These are phyloP conservation scores for Petaurus breviceps DNA, from an alignment of 2,113 vertebrate genomes.

Conservation along the genomic window DNA sequence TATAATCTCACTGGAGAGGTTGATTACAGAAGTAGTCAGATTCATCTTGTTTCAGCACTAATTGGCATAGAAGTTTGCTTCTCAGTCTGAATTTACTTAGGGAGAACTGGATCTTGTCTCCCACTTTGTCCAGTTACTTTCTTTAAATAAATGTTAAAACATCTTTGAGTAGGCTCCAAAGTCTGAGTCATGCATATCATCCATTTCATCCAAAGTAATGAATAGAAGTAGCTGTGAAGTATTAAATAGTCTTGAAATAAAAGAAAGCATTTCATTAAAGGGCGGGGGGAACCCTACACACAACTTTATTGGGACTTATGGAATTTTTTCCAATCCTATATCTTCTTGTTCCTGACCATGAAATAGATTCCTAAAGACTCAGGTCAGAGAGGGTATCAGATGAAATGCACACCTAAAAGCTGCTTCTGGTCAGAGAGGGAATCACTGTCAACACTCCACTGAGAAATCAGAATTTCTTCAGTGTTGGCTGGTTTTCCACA, in stretches of 20 bases:
- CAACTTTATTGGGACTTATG: not conserved
- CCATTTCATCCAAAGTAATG: conserved; percentile 24
- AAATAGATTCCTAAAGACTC: not conserved
- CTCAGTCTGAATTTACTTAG: conserved; percentile 55
- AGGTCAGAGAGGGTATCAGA: conserved; percentile 13
- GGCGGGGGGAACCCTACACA: not conserved
- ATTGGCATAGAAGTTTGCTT: conserved; percentile 66
- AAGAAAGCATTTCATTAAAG: conserved; percentile 29
- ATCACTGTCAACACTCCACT: not conserved
- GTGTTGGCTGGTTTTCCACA: not conserved
- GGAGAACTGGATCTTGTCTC: conserved; percentile 46
- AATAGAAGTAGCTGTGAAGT: not conserved
- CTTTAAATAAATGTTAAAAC: conserved; percentile 31
- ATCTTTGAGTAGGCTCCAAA: conserved; percentile 22
- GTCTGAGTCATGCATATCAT: conserved; percentile 20
- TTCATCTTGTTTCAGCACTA: conserved; percentile 69
- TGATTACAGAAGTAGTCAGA: conserved; percentile 72
- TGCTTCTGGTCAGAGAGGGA: conserved; percentile 5
- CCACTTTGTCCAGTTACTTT: conserved; percentile 25
- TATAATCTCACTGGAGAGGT: conserved; percentile 70
- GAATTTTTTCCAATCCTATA: conserved; percentile 1
- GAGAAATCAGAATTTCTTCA: not conserved
- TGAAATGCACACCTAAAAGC: not conserved
- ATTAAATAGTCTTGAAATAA: not conserved
- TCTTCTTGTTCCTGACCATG: not conserved